Conservation (phyloP, 1,140 invertebrate genomes). For the Sminthurinus signatus region DNA sequence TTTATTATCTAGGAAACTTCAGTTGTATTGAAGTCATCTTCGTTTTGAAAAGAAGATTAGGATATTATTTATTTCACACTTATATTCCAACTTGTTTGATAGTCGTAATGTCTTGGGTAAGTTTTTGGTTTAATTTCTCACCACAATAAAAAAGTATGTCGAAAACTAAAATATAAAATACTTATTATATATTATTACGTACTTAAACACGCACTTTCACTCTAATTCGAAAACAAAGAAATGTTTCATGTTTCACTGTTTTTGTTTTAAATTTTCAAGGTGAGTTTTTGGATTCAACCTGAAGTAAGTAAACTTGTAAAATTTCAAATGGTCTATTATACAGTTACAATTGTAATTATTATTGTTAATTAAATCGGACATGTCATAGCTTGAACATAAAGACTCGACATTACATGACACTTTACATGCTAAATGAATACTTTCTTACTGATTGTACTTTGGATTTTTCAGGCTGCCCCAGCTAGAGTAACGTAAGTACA, state of each 20-base stretch:
- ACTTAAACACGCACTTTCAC: no score
- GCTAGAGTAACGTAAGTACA: constrained; percentile 71
- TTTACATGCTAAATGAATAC: no score
- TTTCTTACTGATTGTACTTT: no score
- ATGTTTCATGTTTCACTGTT: no score
- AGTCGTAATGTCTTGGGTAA: constrained; percentile 47
- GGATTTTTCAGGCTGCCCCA: constrained; percentile 63
- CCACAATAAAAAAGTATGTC: no score
- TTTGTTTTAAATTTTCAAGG: background rate
- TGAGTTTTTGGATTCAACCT: constrained; percentile 15
- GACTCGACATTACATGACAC: no score
- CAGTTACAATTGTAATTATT: no score
- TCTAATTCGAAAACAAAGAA: no score
- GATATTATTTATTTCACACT: constrained; percentile 82
- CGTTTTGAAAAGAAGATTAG: constrained; percentile 73
- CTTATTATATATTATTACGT: no score
- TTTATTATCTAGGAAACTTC: constrained; percentile 65
- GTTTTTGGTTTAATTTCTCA: background rate
- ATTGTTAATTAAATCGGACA: no score
- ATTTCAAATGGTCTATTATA: background rate
- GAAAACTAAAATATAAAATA: no score
- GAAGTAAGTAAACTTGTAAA: constrained; percentile 14
- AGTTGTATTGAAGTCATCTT: constrained; percentile 83
- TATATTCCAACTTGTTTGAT: constrained; percentile 82
- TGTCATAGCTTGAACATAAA: no score